phyloP scores from a whole-genome alignment of 1,140 invertebrate genomes.

The Apocrypta bakeri region DNA sequence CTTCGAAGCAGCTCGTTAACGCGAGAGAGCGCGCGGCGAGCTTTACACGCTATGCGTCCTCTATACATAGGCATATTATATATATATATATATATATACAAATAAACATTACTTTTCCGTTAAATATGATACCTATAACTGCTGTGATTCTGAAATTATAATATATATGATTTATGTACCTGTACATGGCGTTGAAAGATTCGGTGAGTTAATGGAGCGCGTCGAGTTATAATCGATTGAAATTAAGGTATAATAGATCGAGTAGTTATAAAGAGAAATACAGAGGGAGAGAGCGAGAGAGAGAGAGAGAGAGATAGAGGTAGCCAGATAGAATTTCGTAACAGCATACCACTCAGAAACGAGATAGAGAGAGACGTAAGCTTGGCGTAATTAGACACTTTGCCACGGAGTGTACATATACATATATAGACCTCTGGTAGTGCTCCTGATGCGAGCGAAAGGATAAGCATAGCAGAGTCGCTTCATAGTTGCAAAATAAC shows the following conservation, averaged over 20 bases:
- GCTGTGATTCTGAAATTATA: no score
- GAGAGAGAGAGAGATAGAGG: not conserved
- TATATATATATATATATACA: slow-evolving; percentile 4
- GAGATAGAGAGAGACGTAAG: not conserved
- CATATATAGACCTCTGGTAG: no score
- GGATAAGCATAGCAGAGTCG: not conserved
- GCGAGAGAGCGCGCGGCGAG: no score
- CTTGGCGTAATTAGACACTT: not conserved
- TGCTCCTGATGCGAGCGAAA: not conserved
- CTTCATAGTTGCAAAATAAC: not conserved
- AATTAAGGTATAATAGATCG: not conserved
- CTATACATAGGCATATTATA: not conserved
- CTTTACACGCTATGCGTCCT: not conserved
- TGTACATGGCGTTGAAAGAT: no score
- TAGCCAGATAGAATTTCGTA: not conserved
- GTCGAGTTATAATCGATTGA: not conserved
- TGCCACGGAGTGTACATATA: not conserved
- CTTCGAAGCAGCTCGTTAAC: not conserved
- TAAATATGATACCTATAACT: no score
- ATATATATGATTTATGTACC: not conserved
- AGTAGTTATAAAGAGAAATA: no score
- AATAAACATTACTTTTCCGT: no score
- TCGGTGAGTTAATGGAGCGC: no score
- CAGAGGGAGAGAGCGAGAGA: no score
- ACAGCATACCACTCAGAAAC: not conserved